These are phyloP conservation scores for Andrena chrysosceles DNA, from an alignment of 2,888 invertebrate species.

Conservation along the genomic window DNA sequence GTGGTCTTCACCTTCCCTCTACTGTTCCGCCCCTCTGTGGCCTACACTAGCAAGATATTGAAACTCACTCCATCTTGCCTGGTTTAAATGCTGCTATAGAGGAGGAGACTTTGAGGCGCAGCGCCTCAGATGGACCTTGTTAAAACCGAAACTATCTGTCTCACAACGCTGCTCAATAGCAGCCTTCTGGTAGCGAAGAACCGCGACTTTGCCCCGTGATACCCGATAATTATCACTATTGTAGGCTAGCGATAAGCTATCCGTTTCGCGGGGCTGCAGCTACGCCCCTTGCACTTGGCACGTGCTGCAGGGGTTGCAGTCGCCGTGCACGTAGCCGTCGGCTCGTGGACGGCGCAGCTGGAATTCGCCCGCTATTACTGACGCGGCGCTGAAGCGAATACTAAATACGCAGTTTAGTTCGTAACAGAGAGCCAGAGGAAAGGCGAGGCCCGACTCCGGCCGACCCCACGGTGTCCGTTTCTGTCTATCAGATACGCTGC, in stretches of 20 bases:
- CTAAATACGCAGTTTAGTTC: conserved; percentile 67
- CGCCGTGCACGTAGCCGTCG: conserved; percentile 36
- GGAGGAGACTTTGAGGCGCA: too few species aligned
- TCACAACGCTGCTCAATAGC: too few species aligned
- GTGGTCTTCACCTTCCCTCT: too few species aligned
- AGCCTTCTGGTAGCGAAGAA: neutral
- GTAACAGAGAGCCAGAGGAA: conserved; percentile 12
- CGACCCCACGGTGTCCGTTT: conserved; percentile 13
- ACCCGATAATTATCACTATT: conserved; percentile 66
- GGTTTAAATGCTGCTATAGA: too few species aligned
- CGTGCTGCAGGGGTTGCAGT: conserved; percentile 57
- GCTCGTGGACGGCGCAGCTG: conserved; percentile 51
- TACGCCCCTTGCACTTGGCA: conserved; percentile 42
- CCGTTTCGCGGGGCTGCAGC: conserved; percentile 24
- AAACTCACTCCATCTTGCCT: too few species aligned
- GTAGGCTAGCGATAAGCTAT: conserved; percentile 65
- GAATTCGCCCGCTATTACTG: conserved; percentile 72
- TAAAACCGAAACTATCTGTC: too few species aligned
- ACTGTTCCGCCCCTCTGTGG: too few species aligned
- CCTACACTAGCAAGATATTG: too few species aligned
- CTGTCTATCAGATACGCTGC: conserved; percentile 30
- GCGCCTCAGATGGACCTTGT: too few species aligned
- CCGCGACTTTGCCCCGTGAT: conserved; percentile 37
- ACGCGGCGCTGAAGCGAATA: conserved; percentile 68
- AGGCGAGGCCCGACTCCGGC: conserved; percentile 15